Base-by-base conservation (phyloP, 2,888 invertebrate genomes). In the Drosophila atripex region DNA sequence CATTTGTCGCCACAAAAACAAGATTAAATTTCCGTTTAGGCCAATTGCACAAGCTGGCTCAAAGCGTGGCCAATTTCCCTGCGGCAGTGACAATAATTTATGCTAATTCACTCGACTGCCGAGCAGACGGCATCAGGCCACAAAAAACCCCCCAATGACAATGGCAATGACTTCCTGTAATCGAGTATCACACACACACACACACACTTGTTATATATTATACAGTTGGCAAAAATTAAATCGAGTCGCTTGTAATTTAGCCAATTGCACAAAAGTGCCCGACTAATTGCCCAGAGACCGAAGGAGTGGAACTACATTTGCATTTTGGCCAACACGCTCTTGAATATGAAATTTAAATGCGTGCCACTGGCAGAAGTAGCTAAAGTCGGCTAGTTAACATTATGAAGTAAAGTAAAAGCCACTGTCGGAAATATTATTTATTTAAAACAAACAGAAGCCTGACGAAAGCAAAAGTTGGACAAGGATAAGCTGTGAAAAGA, bases 201-300 rank as follows among this genome's bases (percentile, higher is more conserved):
- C 45, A 45, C 43, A 58, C 16, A 55, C 41, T 39, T n/a, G 21
- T 23, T 23, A 23, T 4, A 23, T 28, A 28, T 9, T 9, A 63
- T 25, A 43, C 12, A 60, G 49, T 30, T 71, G 51, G 50, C 47
- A 41, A 49, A 66, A 78, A 64, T 75, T 53, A 64, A 79, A 71
- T 61, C 65, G 60, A 72, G 63, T 56, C 45, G 41, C 51, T 61
- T 66, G 85, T 78, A 80, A 78, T 77, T 77, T 55, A 58, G 59
- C 50, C 72, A 70, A 78, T 82, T 85, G 56, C 73, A 74, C 70
- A 61, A 73, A 79, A 79, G 73, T 74, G 75, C 51, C 51, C 43
- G 70, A 66, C 84, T 77, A 86, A 84, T 77, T 86, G 86, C 79
- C 76, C 71, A 60, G 59, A 86, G 77, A 75, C 61, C 39, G n/a